Evolutionary conservation across 2,888 invertebrate genomes (phyloP).

Genomic region (Lomographa bimaculata): DNA sequence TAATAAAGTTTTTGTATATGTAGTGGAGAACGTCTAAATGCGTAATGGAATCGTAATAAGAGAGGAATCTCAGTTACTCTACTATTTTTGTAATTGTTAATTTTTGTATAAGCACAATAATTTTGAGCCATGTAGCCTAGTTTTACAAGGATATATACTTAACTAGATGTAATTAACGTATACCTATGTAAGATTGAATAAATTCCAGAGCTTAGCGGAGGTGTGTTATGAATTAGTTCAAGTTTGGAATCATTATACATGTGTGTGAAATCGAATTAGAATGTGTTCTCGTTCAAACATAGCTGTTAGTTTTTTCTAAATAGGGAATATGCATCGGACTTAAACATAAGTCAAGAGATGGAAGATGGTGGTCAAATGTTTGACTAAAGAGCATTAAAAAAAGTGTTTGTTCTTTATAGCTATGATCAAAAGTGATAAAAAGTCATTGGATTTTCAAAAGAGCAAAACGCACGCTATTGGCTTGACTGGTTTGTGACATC

Average conservation of each 20-base stretch:
- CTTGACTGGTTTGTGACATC: no score
- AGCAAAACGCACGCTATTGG: no score
- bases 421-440: no score
- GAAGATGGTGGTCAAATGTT: no score
- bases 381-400: no score
- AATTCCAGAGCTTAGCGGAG: conserved; percentile 63
- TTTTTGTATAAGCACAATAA: conserved; percentile 54
- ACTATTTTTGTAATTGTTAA: conserved; percentile 53
- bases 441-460: no score
- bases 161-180: conserved; percentile 38
- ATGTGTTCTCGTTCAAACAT: conserved; percentile 60
- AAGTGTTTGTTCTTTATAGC: no score
- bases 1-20: conserved; percentile 26
- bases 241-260: conserved; percentile 47
- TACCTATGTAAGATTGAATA: conserved; percentile 36
- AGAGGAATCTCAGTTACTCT: conserved; percentile 57
- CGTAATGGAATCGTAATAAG: conserved; percentile 2
- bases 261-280: conserved; percentile 31
- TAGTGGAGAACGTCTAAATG: conserved; percentile 36
- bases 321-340: no score
- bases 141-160: conserved; percentile 48
- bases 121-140: conserved; percentile 47
- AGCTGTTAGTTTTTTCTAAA: conserved; percentile 12
- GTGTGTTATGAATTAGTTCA: conserved; percentile 44
- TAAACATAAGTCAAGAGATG: no score